Evolutionary conservation across 1,140 invertebrate species (phyloP), one percentile per base, ranked within the genome.

Genomic region (Harlomillsia oculata): DNA sequence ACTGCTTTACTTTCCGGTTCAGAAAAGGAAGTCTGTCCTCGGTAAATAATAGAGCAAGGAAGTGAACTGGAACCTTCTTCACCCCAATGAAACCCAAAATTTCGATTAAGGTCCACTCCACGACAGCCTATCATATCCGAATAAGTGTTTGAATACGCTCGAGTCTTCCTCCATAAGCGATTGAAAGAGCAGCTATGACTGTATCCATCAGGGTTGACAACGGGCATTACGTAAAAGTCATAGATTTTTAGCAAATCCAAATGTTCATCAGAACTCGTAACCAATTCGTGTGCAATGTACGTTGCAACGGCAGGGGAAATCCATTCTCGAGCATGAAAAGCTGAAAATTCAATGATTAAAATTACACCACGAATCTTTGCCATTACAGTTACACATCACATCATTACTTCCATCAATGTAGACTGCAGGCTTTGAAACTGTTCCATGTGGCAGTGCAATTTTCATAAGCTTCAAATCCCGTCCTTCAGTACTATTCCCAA

Each of bases 181-280:
- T 59, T 52, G n/a, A 32, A 72, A 0, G 72, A 78, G 65, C 87
- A 84, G 1, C 82, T 83, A 63, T 81, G 87, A 68, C 85, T 84
- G 63, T 90, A 89, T 14, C 57, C 59, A 36, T 61, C 59, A 3
- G 53, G 53, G 40, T 61, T 61, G 9, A 61, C 34, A 44, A 62
- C 23, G 1, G 60, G 60, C 16, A 62, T 21, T 37, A 62, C 25
- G 39, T 57, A 62, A 30, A 62, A 53, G n/a, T 62, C 59, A 32
- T 37, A 26, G 14, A 41, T 16, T n/a, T 30, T 18, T 6, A 62
- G 21, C 3, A 62, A 13, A 16, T 74, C 45, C 14, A 9, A 11
- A 49, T 57, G 48, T 3, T 43, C 14, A 20, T 56, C 67, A 1
- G 67, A 70, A 32, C 77, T 76, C 4, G 36, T 50, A 23, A 74